A percentile compares a stretch with the other conserved stretches of the same genome.
Evolutionary conservation across 2,113 vertebrate genomes (phyloP).

Genomic region (Passer montanus): DNA sequence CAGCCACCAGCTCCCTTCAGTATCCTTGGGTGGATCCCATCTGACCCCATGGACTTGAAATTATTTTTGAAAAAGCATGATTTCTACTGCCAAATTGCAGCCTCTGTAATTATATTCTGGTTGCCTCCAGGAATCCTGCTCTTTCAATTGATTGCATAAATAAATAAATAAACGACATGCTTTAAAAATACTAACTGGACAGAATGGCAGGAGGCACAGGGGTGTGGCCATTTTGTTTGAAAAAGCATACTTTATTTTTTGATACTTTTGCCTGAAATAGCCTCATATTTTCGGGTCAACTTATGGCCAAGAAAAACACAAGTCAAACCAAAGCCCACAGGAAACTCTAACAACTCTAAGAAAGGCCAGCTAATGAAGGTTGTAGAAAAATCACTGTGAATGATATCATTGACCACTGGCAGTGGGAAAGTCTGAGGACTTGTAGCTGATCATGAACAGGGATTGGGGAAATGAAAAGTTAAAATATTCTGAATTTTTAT

Average conservation of each 20-base stretch:
- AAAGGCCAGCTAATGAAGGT: constrained; percentile 31
- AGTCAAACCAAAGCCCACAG: constrained; percentile 60
- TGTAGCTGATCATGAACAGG: background rate
- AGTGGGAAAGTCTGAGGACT: constrained; percentile 46
- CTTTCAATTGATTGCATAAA: background rate
- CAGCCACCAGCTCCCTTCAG: background rate
- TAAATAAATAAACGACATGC: rapidly evolving
- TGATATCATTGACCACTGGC: constrained; percentile 51
- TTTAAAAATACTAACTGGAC: background rate
- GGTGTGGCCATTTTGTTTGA: background rate
- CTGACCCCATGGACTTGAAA: background rate
- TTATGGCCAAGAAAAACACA: constrained; percentile 58
- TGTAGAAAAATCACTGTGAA: constrained; percentile 47
- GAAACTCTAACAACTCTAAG: constrained; percentile 35
- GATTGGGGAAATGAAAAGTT: constrained; percentile 14
- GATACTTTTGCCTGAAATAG: constrained; percentile 57
- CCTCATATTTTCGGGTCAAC: constrained; percentile 25
- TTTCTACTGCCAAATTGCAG: background rate
- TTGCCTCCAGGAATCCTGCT: background rate
- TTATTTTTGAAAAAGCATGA: background rate
- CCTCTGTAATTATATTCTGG: background rate
- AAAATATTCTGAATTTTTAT: constrained; percentile 55
- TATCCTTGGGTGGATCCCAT: background rate
- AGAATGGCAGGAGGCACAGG: constrained; percentile 4
- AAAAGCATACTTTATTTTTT: constrained; percentile 30